Evolutionary conservation across 2,797 vertebrate species (phyloP).

Genomic region (Emydoidea blandingii): DNA sequence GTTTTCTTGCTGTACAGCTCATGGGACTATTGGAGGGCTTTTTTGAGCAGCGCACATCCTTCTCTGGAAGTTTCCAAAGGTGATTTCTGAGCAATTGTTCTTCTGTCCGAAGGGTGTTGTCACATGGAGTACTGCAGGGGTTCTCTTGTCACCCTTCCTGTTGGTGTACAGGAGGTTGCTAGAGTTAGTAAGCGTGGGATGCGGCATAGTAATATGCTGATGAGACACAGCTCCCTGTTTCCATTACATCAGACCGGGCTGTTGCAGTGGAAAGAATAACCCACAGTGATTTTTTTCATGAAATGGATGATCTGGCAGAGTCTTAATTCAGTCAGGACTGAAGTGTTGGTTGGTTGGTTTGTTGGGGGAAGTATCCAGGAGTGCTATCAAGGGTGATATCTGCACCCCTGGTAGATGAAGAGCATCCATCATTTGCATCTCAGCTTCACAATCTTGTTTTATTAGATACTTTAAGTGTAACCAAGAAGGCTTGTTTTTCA

Average conservation of each 20-base stretch:
- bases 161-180: not conserved
- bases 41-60: not conserved
- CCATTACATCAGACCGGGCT: not conserved
- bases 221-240: not conserved
- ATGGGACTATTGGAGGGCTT: not conserved
- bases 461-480: not conserved
- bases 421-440: not conserved
- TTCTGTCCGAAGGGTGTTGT: not conserved
- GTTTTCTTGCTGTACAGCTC: not conserved
- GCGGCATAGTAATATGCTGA: not conserved
- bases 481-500: not conserved
- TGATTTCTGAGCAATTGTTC: accelerated
- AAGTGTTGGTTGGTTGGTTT: not conserved
- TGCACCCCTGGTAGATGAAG: not conserved
- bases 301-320: slow-evolving; percentile 26
- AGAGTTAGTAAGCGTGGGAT: not conserved
- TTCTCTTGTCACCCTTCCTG: not conserved
- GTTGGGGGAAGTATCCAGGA: not conserved
- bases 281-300: slow-evolving; percentile 27
- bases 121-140: not conserved
- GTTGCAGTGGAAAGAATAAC: slow-evolving; percentile 33
- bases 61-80: not conserved
- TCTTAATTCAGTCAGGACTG: not conserved
- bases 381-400: not conserved
- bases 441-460: not conserved